Evolutionary conservation across 2,113 vertebrate genomes (phyloP).

Genomic region (Salminus brasiliensis): DNA sequence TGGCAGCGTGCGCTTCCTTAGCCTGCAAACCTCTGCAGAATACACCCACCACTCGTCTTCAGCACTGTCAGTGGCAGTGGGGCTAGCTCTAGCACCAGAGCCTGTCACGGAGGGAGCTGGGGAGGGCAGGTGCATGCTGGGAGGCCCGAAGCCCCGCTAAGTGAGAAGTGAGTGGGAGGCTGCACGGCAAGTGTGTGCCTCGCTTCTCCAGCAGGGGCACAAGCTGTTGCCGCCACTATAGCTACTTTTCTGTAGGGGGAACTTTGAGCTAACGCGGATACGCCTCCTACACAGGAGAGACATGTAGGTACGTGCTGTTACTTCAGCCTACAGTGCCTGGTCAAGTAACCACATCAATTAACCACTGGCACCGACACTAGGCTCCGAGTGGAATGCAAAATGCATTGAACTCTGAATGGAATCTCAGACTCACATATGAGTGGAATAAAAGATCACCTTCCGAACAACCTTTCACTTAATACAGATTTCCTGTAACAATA

Average conservation of each 20-base stretch:
- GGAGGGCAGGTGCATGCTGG: constrained; percentile 41
- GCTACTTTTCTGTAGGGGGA: constrained; percentile 39
- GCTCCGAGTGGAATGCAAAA: too few relatives aligned
- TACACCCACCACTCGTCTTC: constrained; percentile 36
- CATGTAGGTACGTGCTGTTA: not conserved
- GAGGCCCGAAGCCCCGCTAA: constrained; percentile 46
- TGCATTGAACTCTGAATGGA: too few relatives aligned
- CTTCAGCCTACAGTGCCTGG: not conserved
- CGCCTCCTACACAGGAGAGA: constrained; percentile 32
- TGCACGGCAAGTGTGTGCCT: constrained; percentile 20
- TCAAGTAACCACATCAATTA: too few relatives aligned
- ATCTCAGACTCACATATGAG: too few relatives aligned
- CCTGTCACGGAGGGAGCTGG: constrained; percentile 10
- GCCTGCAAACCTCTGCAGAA: constrained; percentile 48
- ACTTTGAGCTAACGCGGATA: constrained; percentile 24
- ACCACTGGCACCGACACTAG: too few relatives aligned
- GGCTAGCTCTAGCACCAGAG: constrained; percentile 27
- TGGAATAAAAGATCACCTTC: too few relatives aligned
- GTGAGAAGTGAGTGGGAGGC: constrained; percentile 52
- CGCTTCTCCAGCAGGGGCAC: constrained; percentile 52
- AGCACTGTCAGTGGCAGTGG: constrained; percentile 31
- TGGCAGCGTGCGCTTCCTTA: constrained; percentile 24
- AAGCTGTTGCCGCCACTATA: constrained; percentile 44
- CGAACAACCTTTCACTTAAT: too few relatives aligned
- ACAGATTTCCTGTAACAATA: too few relatives aligned